Evolutionary conservation across 2,888 invertebrate genomes (phyloP).

Genomic region (Malachius bipustulatus): DNA sequence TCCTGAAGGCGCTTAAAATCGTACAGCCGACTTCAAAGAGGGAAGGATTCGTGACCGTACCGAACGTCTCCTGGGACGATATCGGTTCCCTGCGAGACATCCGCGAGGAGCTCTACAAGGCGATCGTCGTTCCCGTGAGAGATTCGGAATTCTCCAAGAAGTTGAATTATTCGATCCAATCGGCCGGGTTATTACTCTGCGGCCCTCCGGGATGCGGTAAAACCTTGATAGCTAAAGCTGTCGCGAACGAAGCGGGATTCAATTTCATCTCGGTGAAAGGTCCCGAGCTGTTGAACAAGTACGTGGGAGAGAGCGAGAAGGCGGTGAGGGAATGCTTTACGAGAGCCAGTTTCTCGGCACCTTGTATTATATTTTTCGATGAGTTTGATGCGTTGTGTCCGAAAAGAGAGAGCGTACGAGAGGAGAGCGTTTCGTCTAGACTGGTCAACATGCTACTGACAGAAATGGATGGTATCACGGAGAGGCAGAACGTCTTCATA

Average conservation of each 20-base stretch:
- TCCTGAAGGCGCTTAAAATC: conserved; percentile 60
- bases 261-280: conserved; percentile 99
- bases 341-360: conserved; percentile 86
- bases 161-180: too few relatives aligned
- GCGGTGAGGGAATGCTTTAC: conserved; percentile 94
- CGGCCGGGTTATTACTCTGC: conserved; percentile 86
- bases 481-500: conserved; percentile 83
- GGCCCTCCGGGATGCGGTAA: conserved; percentile 97
- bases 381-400: conserved; percentile 95
- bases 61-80: conserved; percentile 95
- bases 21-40: conserved; percentile 90
- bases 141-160: too few relatives aligned
- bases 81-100: conserved; percentile 84
- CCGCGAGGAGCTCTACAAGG: conserved; percentile 77
- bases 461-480: conserved; percentile 96
- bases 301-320: conserved; percentile 96
- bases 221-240: conserved; percentile 93
- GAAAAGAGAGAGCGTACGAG: conserved; percentile 64
- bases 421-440: conserved; percentile 41
- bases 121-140: conserved; percentile 82
- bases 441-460: conserved; percentile 95
- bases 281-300: conserved; percentile 94
- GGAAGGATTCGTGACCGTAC: conserved; percentile 96
- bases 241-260: conserved; percentile 96
- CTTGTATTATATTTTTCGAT: conserved; percentile 98